Conservation (phyloP, 2,113 vertebrate species). For the Gymnobelideus leadbeateri region DNA sequence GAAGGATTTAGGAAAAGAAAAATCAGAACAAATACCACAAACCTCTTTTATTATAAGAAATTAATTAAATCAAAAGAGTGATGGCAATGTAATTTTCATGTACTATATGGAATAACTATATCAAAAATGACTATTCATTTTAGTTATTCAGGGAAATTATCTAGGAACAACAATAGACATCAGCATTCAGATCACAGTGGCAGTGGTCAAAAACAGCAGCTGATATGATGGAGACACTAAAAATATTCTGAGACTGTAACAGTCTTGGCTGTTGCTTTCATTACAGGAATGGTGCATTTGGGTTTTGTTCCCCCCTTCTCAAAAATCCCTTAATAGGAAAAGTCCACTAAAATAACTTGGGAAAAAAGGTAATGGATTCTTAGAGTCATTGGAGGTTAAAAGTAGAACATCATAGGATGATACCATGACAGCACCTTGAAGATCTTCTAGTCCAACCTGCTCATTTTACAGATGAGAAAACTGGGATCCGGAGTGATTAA, state of each 20-base stretch:
- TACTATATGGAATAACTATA: slow-evolving; percentile 56
- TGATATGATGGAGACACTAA: slow-evolving; percentile 73
- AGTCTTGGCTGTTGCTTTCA: slow-evolving; percentile 64
- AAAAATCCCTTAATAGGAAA: slow-evolving; percentile 10
- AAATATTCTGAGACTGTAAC: slow-evolving; percentile 59
- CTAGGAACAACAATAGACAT: slow-evolving; percentile 68
- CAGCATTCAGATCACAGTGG: slow-evolving; percentile 76
- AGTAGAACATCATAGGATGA: background rate
- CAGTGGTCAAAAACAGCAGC: slow-evolving; percentile 67
- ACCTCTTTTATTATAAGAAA: slow-evolving; percentile 66
- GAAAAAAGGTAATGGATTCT: slow-evolving; percentile 27
- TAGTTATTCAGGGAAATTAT: slow-evolving; percentile 67
- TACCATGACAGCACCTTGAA: background rate
- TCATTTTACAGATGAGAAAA: background rate
- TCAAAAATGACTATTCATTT: slow-evolving; percentile 74
- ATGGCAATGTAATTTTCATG: slow-evolving; percentile 56
- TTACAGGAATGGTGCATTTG: slow-evolving; percentile 63
- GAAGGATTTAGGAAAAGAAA: slow-evolving; percentile 67
- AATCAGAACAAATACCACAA: slow-evolving; percentile 65
- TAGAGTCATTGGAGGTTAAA: slow-evolving; percentile 30
- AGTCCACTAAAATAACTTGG: slow-evolving; percentile 47
- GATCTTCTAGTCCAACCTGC: background rate
- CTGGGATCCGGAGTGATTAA: background rate
- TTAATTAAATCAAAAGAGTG: slow-evolving; percentile 56
- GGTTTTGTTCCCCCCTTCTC: slow-evolving; percentile 48